Evolutionary conservation across 2,113 vertebrate genomes (phyloP).

Genomic region (Atherinomorus stipes): DNA sequence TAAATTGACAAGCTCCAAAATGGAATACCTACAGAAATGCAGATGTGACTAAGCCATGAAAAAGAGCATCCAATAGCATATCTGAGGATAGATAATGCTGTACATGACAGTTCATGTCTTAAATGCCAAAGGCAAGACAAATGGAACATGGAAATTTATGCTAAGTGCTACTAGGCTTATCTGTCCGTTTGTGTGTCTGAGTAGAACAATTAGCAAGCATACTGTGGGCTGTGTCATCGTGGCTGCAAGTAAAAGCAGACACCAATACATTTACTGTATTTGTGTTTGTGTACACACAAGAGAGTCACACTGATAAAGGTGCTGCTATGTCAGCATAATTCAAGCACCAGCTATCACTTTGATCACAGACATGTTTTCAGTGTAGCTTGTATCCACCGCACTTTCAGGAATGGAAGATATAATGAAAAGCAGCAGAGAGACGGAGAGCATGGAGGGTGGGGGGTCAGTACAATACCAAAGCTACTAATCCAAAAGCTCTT

Average conservation of each 20-base stretch:
- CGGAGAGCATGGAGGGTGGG: background rate
- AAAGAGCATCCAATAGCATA: slow-evolving; percentile 25
- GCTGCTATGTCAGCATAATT: slow-evolving; percentile 50
- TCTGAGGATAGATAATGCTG: slow-evolving; percentile 39
- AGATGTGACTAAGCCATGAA: slow-evolving; percentile 53
- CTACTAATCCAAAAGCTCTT: slow-evolving; percentile 72
- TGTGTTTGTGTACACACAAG: background rate
- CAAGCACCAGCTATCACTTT: slow-evolving; percentile 27
- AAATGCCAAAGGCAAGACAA: slow-evolving; percentile 28
- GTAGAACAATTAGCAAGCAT: slow-evolving; percentile 12
- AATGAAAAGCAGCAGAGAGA: slow-evolving; percentile 15
- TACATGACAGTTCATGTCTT: slow-evolving; percentile 27
- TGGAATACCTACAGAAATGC: slow-evolving; percentile 44
- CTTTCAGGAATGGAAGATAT: slow-evolving; percentile 28
- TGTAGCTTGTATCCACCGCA: slow-evolving; percentile 34
- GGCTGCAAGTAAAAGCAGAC: slow-evolving; percentile 13
- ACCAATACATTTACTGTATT: slow-evolving; percentile 4
- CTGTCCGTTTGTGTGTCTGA: slow-evolving; percentile 4
- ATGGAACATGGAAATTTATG: slow-evolving; percentile 49
- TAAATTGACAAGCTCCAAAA: slow-evolving; percentile 41
- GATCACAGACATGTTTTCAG: background rate
- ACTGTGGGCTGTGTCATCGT: slow-evolving; percentile 14
- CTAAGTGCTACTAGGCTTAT: slow-evolving; percentile 21
- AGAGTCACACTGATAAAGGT: slow-evolving; percentile 13
- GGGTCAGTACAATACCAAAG: slow-evolving; percentile 54